Percentiles rank a stretch among this genome's conserved stretches.
Conservation (phyloP, 2,797 vertebrate species). For the Rallus crepitans region DNA sequence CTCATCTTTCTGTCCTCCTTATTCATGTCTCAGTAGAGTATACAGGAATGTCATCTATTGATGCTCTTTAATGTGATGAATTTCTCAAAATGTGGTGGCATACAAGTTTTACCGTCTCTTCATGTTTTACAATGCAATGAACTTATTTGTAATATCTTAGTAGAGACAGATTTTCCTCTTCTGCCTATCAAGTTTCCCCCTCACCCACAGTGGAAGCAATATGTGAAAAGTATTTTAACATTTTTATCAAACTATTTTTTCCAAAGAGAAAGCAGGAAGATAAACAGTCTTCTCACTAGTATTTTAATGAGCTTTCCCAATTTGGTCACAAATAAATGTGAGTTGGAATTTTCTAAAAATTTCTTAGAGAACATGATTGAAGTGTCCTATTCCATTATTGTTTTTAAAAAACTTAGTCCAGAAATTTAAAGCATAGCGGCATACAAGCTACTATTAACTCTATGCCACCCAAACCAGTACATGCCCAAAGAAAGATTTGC, state of each 20-base stretch:
- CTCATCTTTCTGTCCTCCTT: not conserved
- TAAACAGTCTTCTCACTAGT: not conserved
- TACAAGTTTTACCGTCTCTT: not conserved
- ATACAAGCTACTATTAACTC: not conserved
- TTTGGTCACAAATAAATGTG: not conserved
- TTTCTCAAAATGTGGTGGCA: not conserved
- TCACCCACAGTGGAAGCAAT: not conserved
- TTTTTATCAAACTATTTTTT: not conserved
- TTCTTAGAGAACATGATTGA: not conserved
- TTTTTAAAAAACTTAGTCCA: not conserved
- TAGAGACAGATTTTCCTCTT: not conserved
- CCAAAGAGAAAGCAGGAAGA: not conserved
- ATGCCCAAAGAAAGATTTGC: not conserved
- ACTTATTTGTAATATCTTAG: not conserved
- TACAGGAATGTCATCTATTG: not conserved
- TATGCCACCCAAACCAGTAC: not conserved
- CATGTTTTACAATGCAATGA: not conserved
- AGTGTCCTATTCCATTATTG: not conserved
- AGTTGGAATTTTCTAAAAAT: not conserved
- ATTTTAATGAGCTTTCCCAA: not conserved
- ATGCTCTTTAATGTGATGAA: not conserved
- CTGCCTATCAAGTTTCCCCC: not conserved
- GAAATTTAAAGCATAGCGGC: not conserved
- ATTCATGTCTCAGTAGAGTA: not conserved
- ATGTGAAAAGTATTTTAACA: not conserved